Conservation (phyloP, 1,140 invertebrate genomes). For the Theocolax elegans region DNA sequence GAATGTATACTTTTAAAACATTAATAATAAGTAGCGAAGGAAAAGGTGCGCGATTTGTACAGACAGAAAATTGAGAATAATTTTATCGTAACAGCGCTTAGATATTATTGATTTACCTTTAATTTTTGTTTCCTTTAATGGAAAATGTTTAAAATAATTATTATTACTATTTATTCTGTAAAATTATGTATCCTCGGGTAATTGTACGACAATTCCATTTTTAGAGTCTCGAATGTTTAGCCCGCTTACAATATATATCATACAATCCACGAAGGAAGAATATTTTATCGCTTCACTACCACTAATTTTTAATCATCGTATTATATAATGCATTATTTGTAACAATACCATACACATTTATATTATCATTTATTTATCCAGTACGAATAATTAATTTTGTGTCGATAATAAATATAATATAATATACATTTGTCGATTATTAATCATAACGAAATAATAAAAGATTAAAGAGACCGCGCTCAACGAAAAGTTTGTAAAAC, state of each 20-base stretch:
- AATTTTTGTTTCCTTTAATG: too few relatives aligned
- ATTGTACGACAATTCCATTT: neutral
- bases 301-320: neutral
- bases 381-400: too few relatives aligned
- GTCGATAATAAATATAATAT: too few relatives aligned
- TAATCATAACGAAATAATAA: neutral
- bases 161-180: slow-evolving; percentile 1
- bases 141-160: neutral
- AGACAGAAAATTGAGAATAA: neutral
- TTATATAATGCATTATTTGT: neutral
- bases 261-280: slow-evolving; percentile 22
- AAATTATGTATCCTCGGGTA: slow-evolving; percentile 22
- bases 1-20: slow-evolving; percentile 19
- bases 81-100: neutral
- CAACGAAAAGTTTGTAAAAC: neutral
- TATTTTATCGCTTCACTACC: neutral
- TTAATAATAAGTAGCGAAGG: neutral
- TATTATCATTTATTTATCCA: neutral
- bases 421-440: too few relatives aligned
- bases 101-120: too few relatives aligned
- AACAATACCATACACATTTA: neutral
- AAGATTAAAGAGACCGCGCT: neutral
- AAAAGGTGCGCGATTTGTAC: slow-evolving; percentile 4
- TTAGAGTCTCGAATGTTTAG: neutral
- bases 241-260: too few relatives aligned